Conservation (phyloP, 2,888 invertebrate species). For the Conops quadrifasciatus region DNA sequence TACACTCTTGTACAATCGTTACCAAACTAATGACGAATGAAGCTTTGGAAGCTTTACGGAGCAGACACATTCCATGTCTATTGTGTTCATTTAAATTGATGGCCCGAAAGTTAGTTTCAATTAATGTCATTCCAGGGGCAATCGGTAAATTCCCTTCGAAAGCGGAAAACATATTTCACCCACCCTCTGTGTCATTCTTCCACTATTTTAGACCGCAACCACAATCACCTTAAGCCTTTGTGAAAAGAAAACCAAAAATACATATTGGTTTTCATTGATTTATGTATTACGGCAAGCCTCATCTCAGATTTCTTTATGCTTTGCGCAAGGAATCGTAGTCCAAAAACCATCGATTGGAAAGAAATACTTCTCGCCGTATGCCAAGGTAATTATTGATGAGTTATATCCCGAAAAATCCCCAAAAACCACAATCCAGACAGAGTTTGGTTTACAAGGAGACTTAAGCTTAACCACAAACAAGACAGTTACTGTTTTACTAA, state of each 20-base stretch:
- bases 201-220: neutral
- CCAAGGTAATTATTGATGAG: too few species aligned
- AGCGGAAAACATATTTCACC: neutral
- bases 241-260: neutral
- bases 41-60: constrained; percentile 1
- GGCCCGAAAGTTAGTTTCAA: neutral
- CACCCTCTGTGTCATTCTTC: neutral
- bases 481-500: too few species aligned
- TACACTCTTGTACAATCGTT: neutral
- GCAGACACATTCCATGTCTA: neutral
- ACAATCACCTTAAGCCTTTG: neutral
- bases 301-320: too few species aligned
- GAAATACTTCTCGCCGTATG: too few species aligned
- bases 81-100: neutral
- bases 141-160: too few species aligned
- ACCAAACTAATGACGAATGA: constrained; percentile 16
- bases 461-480: too few species aligned
- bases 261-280: neutral
- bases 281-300: neutral
- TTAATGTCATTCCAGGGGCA: neutral
- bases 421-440: too few species aligned
- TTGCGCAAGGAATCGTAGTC: too few species aligned
- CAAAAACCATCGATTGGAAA: too few species aligned
- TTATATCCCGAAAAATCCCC: too few species aligned
- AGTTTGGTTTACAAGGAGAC: too few species aligned